Evolutionary conservation across 2,888 invertebrate species (phyloP), one percentile per base, ranked within the genome.

Genomic region (Andrena hattorfiana): DNA sequence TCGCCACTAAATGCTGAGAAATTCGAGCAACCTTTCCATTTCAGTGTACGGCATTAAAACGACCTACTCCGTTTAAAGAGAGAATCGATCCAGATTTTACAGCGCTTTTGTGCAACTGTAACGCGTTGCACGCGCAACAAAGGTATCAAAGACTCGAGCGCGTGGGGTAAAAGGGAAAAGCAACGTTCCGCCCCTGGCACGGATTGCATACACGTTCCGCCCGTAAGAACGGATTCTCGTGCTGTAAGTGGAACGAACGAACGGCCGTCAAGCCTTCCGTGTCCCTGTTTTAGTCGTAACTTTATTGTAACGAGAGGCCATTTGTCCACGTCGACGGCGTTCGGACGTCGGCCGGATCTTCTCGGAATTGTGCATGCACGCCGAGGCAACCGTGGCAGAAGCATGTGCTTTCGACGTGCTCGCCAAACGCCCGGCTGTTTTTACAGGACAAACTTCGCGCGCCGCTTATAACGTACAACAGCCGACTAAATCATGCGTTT

Each of bases 271-370:
- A 51, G 56, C 59, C 62, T 83, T 81, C 62, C 77, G 83, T 72
- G 77, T 77, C 49, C 73, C 78, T 75, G 63, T 71, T 79, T 83
- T 69, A 70, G 63, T 66, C 81, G 84, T 71, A 84, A 87, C 77
- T 87, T 84, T 87, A 84, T 82, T 84, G 81, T 82, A 85, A 84
- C 87, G 78, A 85, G 81, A 59, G 70, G 76, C 78, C 81, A 82
- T 87, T 87, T 87, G 85, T 87, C 81, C 87, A 70, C 70, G 87
- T 87, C 87, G 77, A 69, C 78, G 62, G 30, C 7, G 68, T 60
- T 69, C 56, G 80, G 70, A 75, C 73, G 76, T 60, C 74, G 68
- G 62, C 49, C 71, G 69, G 60, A 83, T 85, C 77, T 67, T 74
- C 73, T 63, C 73, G 54, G 66, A 76, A 81, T 67, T 66, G 81